Evolutionary conservation across 2,113 vertebrate genomes (phyloP).

Genomic region (Mirza zaza): DNA sequence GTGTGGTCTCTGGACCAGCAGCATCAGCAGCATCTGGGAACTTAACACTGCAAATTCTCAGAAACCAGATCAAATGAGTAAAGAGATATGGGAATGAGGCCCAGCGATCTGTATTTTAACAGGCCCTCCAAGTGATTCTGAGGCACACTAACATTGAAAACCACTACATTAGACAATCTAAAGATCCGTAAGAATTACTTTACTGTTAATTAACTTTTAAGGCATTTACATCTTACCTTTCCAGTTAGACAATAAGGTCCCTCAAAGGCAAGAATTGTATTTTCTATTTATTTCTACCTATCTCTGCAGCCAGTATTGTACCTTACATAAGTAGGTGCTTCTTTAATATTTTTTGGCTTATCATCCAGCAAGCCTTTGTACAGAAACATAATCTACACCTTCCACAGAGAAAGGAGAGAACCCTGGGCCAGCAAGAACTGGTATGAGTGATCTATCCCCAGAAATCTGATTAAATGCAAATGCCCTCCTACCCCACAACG

Average conservation of each 20-base stretch:
- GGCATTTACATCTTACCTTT: background rate
- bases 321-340: background rate
- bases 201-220: slow-evolving; percentile 17
- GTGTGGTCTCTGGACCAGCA: background rate
- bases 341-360: background rate
- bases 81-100: background rate
- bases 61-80: background rate
- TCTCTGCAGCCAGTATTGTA: background rate
- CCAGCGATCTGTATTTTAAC: background rate
- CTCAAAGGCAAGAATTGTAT: background rate
- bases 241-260: background rate
- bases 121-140: background rate
- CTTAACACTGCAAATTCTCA: background rate
- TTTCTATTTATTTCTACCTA: background rate
- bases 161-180: background rate
- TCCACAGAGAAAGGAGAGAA: background rate
- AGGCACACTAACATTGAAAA: background rate
- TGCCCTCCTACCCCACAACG: background rate
- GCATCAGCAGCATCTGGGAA: background rate
- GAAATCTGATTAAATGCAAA: background rate
- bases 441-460: background rate
- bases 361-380: background rate
- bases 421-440: background rate
- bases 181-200: background rate
- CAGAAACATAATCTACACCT: background rate